These are phyloP conservation scores for Mormyrus iriodes DNA, from an alignment of 2,113 vertebrate genomes.

Conservation along the genomic window DNA sequence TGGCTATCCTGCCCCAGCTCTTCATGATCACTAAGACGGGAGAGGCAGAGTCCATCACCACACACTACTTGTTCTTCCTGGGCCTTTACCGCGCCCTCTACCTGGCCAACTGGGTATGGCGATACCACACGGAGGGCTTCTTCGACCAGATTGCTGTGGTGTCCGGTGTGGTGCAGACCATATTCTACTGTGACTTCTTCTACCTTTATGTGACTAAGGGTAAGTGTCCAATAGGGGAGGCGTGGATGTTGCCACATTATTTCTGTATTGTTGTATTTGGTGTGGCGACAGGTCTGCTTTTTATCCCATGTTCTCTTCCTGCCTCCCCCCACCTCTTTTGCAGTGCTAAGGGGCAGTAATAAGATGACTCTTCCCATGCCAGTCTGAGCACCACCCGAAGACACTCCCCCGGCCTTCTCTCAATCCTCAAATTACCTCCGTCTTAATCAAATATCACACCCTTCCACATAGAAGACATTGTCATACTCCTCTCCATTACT, in stretches of 20 bases:
- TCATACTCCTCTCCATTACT: not conserved
- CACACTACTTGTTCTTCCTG: slow-evolving; percentile 93
- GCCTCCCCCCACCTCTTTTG: not conserved
- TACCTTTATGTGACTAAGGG: slow-evolving; percentile 92
- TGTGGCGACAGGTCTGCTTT: not conserved
- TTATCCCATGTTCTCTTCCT: not conserved
- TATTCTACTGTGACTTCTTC: slow-evolving; percentile 99
- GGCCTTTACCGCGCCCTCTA: slow-evolving; percentile 90
- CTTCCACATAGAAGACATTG: not conserved
- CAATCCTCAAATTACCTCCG: not conserved
- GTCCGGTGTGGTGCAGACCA: slow-evolving; percentile 92
- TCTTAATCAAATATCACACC: not conserved
- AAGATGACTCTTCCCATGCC: slow-evolving; percentile 68
- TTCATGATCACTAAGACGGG: slow-evolving; percentile 98
- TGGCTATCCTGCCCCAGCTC: slow-evolving; percentile 93
- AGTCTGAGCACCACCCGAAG: slow-evolving; percentile 39
- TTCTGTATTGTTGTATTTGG: not conserved
- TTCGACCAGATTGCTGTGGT: slow-evolving; percentile 92
- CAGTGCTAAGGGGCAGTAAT: slow-evolving; percentile 60
- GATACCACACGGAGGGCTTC: slow-evolving; percentile 87
- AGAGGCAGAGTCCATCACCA: slow-evolving; percentile 93
- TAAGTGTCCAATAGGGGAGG: slow-evolving; percentile 44
- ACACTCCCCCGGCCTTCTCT: not conserved
- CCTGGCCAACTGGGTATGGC: slow-evolving; percentile 93
- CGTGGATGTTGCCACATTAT: not conserved